These are phyloP conservation scores for Myopa testacea DNA, from an alignment of 2,888 invertebrate genomes.

Conservation along the genomic window DNA sequence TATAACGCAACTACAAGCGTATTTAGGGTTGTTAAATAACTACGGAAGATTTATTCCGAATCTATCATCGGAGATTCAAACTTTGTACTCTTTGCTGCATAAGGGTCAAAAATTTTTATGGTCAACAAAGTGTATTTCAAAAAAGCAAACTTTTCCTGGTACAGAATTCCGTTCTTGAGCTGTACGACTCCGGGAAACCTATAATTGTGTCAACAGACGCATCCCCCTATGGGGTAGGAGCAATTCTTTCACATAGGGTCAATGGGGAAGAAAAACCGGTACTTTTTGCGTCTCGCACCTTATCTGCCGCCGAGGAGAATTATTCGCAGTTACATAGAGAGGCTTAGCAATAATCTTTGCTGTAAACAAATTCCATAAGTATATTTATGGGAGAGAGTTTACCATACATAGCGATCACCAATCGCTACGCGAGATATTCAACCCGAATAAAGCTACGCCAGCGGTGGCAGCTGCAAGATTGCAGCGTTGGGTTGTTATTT, in stretches of 20 bases:
- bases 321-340: slow-evolving; percentile 41
- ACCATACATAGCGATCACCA: too few species aligned
- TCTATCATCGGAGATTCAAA: too few species aligned
- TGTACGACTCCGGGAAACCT: too few species aligned
- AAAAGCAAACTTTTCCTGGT: background rate
- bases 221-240: too few species aligned
- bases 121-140: slow-evolving; percentile 10
- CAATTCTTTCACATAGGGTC: too few species aligned
- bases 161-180: too few species aligned
- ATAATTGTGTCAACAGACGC: too few species aligned
- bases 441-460: background rate
- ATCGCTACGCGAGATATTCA: too few species aligned
- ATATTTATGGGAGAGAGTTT: too few species aligned
- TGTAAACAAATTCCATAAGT: too few species aligned
- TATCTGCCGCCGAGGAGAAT: slow-evolving; percentile 33
- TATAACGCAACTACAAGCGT: slow-evolving; percentile 21
- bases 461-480: slow-evolving; percentile 31
- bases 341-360: too few species aligned
- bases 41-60: slow-evolving; percentile 31
- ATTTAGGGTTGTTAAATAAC: slow-evolving; percentile 32
- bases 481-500: slow-evolving; percentile 31
- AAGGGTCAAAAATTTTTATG: slow-evolving; percentile 14
- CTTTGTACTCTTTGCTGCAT: too few species aligned
- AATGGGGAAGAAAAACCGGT: slow-evolving; percentile 38
- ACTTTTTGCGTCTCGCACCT: slow-evolving; percentile 33